Conservation (phyloP, 1,140 invertebrate genomes). For the Diuraphis noxia region DNA sequence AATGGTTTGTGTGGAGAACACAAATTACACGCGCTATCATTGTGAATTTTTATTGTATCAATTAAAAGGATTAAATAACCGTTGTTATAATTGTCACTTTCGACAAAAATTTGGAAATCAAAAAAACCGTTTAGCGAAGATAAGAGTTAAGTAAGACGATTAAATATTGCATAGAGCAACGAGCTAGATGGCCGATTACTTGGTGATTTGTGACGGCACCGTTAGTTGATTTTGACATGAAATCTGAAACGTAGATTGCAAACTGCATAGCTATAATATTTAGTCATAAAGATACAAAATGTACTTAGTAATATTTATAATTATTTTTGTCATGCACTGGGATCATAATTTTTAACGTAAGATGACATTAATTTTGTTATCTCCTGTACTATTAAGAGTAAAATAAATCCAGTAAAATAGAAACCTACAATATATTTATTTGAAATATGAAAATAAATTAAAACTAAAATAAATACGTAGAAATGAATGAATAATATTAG, state of each 20-base stretch:
- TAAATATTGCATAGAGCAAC: not conserved
- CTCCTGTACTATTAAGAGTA: too few relatives aligned
- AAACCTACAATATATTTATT: not conserved
- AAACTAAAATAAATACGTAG: not conserved
- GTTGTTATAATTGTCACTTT: not conserved
- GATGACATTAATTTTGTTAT: too few relatives aligned
- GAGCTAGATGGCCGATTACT: not conserved
- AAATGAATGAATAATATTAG: too few relatives aligned
- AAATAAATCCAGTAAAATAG: not conserved
- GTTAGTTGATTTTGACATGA: not conserved
- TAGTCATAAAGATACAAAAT: too few relatives aligned
- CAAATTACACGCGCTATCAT: not conserved
- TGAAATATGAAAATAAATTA: not conserved
- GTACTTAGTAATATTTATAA: too few relatives aligned
- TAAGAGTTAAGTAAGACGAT: not conserved
- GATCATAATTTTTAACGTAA: too few relatives aligned
- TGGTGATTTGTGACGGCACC: not conserved
- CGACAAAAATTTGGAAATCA: not conserved
- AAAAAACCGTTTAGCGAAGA: not conserved
- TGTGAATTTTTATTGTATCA: too few relatives aligned
- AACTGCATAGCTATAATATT: not conserved
- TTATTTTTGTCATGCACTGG: too few relatives aligned
- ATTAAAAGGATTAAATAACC: too few relatives aligned
- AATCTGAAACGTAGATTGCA: not conserved
- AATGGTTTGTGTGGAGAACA: not conserved